Conservation (phyloP, 2,113 vertebrate genomes). For the Petaurus breviceps region DNA sequence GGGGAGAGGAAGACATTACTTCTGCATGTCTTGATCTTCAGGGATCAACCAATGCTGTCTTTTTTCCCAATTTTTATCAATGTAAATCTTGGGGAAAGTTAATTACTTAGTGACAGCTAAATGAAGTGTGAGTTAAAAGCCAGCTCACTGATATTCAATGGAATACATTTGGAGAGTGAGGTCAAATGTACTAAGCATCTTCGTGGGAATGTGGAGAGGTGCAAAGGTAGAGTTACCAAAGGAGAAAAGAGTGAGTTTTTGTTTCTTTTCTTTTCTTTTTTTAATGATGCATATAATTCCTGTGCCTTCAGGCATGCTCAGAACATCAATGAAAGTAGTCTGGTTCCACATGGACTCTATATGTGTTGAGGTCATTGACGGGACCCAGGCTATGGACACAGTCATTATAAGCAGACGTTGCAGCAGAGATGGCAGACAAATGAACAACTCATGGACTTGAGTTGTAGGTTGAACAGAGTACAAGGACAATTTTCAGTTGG, state of each 20-base stretch:
- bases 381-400: neutral
- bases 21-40: neutral
- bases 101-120: neutral
- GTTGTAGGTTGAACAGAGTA: neutral
- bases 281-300: too few species aligned
- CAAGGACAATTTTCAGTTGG: neutral
- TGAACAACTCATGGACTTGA: neutral
- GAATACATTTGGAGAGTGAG: neutral
- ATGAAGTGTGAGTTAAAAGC: neutral
- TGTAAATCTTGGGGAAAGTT: neutral
- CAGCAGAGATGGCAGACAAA: neutral
- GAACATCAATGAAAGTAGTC: too few species aligned
- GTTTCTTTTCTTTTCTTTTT: too few species aligned
- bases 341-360: neutral
- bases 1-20: neutral
- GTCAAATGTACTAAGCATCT: neutral
- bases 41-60: neutral
- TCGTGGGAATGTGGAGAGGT: too few species aligned
- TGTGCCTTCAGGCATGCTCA: too few species aligned
- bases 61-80: neutral
- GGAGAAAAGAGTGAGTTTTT: too few species aligned
- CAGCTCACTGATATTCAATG: neutral
- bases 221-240: too few species aligned
- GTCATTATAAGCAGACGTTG: neutral
- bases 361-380: neutral